Evolutionary conservation across 2,113 vertebrate species (phyloP), one percentile per base, ranked within the genome.

Genomic region (Charina bottae): DNA sequence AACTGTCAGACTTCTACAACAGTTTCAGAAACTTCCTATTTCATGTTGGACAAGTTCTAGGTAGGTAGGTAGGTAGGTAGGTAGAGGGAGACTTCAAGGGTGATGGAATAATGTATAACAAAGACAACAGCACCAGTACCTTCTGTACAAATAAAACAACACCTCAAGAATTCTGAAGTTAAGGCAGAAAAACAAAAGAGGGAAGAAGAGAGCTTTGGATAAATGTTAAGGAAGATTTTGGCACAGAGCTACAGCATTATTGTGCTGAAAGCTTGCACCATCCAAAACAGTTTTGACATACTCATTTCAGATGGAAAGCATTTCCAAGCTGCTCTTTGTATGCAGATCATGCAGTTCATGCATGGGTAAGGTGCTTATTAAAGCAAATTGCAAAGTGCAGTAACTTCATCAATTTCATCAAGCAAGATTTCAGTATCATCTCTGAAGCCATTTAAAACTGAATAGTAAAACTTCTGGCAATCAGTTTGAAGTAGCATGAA

Each of bases 401-500:
- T 89, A 96, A 91, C 95, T 78, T 64, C 94, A 96, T 87, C 90
- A 95, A 24, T 95, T 92, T 90, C 92, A 93, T 24, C 88, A 95
- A 93, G 86, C 95, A 96, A 93, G 23, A 85, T 68, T 92, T 91
- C 96, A 95, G 95, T 95, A 90, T 84, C 87, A 23, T 91, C 53
- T 97, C 96, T 83, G 85, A 95, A 94, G 85, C 94, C 91, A 95
- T 96, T 97, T 95, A 90, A 87, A 95, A 90, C 89, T 89, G 53
- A 93, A 93, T 93, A 94, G 90, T 28, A 93, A 90, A 92, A 91
- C 17, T 83, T 89, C 87, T 83, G 93, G 90, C 94, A 95, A 96
- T 96, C 93, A 93, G 60, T 93, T 94, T 93, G 86, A 96, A 96
- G 94, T 91, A 96, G 58, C 94, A 95, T 94, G 96, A 94, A 94